Evolutionary conservation across 2,797 vertebrate species (phyloP), one percentile per base, ranked within the genome.

Genomic region (Sorex maritimensis): DNA sequence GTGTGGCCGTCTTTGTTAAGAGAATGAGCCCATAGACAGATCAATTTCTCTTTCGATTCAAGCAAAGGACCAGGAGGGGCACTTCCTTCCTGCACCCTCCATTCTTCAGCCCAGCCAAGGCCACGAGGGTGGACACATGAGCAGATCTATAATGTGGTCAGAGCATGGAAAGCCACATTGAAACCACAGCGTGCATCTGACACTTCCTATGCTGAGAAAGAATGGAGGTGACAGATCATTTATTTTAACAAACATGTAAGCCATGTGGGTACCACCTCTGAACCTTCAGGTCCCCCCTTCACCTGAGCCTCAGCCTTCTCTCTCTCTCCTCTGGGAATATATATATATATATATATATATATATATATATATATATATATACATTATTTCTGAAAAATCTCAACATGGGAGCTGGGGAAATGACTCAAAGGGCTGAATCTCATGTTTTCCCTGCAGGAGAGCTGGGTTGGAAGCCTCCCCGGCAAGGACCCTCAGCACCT

Each of bases 191-290:
- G 17, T 44, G n/a, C 69, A 34, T 30, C 21, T 1, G 26, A 44
- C 7, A 12, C n/a, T 58, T 74, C 44, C 71, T 17, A 19, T 4
- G 3, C 44, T n/a, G 79, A 73, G 85, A 49, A 67, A n/a, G 2
- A 34, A 23, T 6, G 14, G 30, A 11, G 46, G 58, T 0, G 21
- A 61, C 58, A 61, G 15, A 61, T 23, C 17, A 61, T 23, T 61
- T 61, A 61, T 61, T 55, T 61, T 23, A 10, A 1, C 2, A 14
- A 73, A 19, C 24, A 52, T 15, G 3, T 52, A 6, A 9, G 30
- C 3, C n/a, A 17, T 17, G 30, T 2, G 23, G 23, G 2, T 61
- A 1, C 0, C 30, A 28, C 8, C 1, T 6, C 9, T 5, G 44
- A 15, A 3, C 26, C 21, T 26, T 58, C 0, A 13, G 15, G 24